These are phyloP conservation scores for Conus betulinus DNA, from an alignment of 1,140 invertebrate genomes.

Conservation along the genomic window DNA sequence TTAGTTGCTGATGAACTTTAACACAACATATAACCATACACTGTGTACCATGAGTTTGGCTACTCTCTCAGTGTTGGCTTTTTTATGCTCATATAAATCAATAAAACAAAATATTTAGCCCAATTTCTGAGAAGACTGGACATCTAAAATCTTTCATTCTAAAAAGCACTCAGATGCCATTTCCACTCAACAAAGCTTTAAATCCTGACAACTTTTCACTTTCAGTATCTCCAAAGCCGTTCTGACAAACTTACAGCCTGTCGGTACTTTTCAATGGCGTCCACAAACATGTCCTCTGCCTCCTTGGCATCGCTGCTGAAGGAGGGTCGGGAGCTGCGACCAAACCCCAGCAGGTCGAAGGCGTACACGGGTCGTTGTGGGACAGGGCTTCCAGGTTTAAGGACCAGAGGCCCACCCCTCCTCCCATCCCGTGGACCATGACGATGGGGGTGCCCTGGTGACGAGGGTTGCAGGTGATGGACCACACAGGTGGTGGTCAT, in stretches of 20 bases:
- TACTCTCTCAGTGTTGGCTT: too few species aligned
- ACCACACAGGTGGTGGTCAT: slow-evolving; percentile 88
- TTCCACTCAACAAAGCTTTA: too few species aligned
- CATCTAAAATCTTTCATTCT: too few species aligned
- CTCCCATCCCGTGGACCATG: slow-evolving; percentile 93
- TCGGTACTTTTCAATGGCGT: slow-evolving; percentile 84
- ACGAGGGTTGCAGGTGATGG: slow-evolving; percentile 90
- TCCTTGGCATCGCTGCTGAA: slow-evolving; percentile 88
- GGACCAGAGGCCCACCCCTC: slow-evolving; percentile 94
- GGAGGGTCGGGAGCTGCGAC: slow-evolving; percentile 89
- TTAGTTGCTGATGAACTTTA: too few species aligned
- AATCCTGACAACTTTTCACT: too few species aligned
- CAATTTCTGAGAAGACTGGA: too few species aligned
- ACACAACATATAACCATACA: too few species aligned
- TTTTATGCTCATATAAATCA: too few species aligned
- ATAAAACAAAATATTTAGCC: too few species aligned
- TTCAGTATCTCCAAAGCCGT: too few species aligned
- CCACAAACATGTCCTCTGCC: slow-evolving; percentile 92
- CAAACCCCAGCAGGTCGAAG: slow-evolving; percentile 96
- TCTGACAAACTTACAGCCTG: not conserved
- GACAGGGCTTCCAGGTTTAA: slow-evolving; percentile 86
- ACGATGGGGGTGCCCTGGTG: slow-evolving; percentile 82
- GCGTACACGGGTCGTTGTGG: slow-evolving; percentile 91
- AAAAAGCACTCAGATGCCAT: too few species aligned
- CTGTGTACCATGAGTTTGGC: too few species aligned